phyloP scores from a whole-genome alignment of 2,888 invertebrate genomes.

The Athalia circularis region DNA sequence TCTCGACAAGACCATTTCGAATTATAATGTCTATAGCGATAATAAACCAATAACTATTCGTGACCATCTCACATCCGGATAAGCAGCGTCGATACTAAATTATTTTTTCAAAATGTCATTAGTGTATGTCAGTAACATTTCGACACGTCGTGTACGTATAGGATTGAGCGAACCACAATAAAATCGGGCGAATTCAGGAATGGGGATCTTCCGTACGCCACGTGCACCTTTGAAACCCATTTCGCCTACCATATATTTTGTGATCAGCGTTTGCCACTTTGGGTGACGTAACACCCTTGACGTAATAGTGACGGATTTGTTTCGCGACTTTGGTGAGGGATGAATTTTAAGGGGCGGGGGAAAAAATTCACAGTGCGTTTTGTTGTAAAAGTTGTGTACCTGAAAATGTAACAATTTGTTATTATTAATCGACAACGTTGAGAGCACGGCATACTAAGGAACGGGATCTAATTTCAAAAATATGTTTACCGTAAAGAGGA shows the following conservation, averaged over 20 bases:
- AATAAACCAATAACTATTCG: conserved; percentile 13
- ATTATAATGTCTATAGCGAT: not conserved
- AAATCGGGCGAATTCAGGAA: conserved; percentile 22
- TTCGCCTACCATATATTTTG: conserved; percentile 17
- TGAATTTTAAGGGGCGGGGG: not conserved
- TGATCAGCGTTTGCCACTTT: conserved; percentile 32
- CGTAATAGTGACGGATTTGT: conserved; percentile 21
- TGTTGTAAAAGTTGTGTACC: too few relatives aligned
- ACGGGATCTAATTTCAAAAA: too few relatives aligned
- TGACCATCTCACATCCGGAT: conserved; percentile 17
- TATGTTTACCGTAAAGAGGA: too few relatives aligned
- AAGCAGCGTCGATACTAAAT: conserved; percentile 19
- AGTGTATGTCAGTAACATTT: not conserved
- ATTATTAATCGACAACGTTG: too few relatives aligned
- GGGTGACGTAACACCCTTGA: conserved; percentile 29
- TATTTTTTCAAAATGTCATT: conserved; percentile 36
- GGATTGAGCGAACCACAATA: conserved; percentile 33
- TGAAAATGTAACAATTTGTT: too few relatives aligned
- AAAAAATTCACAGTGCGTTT: too few relatives aligned
- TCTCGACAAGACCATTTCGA: not conserved
- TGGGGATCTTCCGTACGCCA: conserved; percentile 32
- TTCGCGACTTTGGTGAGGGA: not conserved
- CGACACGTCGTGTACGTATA: conserved; percentile 10
- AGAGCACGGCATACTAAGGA: too few relatives aligned
- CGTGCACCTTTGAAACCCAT: conserved; percentile 20